Evolutionary conservation across 2,888 invertebrate genomes (phyloP), one percentile per base, ranked within the genome.

Genomic region (Drosophila eohydei): DNA sequence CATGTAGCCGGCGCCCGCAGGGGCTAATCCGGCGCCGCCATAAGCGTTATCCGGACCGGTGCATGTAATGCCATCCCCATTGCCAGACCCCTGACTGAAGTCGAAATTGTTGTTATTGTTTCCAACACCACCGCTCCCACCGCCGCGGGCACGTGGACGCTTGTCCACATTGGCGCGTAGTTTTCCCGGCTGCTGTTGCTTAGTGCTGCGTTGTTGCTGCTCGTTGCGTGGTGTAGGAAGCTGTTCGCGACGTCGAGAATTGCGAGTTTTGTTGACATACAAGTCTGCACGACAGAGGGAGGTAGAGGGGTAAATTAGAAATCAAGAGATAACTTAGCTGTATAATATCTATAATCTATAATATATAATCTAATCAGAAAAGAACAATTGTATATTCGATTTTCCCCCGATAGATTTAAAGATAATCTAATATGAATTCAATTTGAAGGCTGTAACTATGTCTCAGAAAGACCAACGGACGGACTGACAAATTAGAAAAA

Each of bases 81-180:
- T 21, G 66, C 89, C 91, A 55, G 30, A 44, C 14, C 54, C 54
- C n/a, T 48, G 43, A 12, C 56, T 69, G 54, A 30, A 64, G 16
- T 59, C 48, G 84, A 93, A 93, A 8, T 21, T 57, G 44, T 26
- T 43, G 14, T 26, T 38, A 34, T 12, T 32, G 34, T 61, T 59
- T 21, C 51, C 44, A 89, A 93, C 83, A 92, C 51, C 44, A 89
- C 93, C 83, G 92, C 94, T 91, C 90, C 93, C 95, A 92, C 79
- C 75, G 34, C 90, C 88, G n/a, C 93, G 90, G 30, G 89, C 88
- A 58, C 90, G 90, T 34, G 92, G 92, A 60, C 95, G 95, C 93
- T 96, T 97, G 87, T 95, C 94, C 86, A 94, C 94, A 92, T 95
- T 95, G 26, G 93, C 91, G 74, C 94, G 94, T 88, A 81, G 93